Evolutionary conservation across 2,888 invertebrate genomes (phyloP).

Genomic region (Scaptodrosophila latifasciaeformis): DNA sequence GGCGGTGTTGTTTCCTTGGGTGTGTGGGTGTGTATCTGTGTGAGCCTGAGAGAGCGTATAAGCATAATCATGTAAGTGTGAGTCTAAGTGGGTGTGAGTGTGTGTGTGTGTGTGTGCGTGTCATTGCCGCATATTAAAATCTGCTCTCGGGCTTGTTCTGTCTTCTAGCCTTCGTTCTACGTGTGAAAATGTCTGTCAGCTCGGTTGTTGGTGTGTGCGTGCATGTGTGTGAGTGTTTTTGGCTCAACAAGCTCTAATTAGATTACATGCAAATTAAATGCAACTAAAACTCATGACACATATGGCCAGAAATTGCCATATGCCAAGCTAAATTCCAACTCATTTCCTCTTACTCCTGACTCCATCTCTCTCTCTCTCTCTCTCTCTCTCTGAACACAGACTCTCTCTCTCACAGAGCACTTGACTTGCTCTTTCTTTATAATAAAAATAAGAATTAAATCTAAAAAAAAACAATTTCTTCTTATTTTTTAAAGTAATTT

Average conservation of each 20-base stretch:
- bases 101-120: not conserved
- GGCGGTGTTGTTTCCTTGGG: not conserved
- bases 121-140: not conserved
- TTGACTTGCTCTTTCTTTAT: not conserved
- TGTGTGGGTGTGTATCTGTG: not conserved
- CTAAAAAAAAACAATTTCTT: not conserved
- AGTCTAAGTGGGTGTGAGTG: not conserved
- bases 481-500: not conserved
- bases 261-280: conserved; percentile 59
- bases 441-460: not conserved
- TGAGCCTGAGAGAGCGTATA: not conserved
- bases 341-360: no score
- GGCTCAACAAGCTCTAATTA: conserved; percentile 42
- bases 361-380: no score
- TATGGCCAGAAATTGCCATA: not conserved
- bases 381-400: no score
- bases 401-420: not conserved
- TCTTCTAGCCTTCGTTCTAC: no score
- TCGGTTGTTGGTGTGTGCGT: conserved; percentile 6
- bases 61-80: not conserved
- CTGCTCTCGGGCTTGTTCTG: not conserved
- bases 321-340: no score
- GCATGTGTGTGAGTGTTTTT: conserved; percentile 4
- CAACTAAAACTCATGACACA: conserved; percentile 15
- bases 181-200: conserved; percentile 7